Evolutionary conservation across 2,888 invertebrate species (phyloP), one percentile per base, ranked within the genome.

Genomic region (Helicoverpa assulta): DNA sequence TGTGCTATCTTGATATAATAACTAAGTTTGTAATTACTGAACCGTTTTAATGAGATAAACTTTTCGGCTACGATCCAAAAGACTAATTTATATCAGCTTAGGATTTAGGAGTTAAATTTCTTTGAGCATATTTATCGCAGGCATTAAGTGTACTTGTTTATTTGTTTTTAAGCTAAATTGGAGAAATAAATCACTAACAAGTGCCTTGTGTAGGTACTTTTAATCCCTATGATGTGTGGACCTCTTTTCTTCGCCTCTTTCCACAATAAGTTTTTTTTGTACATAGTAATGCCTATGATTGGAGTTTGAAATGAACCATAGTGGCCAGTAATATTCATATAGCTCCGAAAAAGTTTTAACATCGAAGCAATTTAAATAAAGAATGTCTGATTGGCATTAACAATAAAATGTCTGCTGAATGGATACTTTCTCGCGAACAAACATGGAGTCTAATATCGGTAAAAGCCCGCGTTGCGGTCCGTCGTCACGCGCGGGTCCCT

Each of bases 401-500:
- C 53, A 75, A 67, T 70, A 73, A 74, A 78, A 72, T 73, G 54
- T 67, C 62, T 10, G 61, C 19, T 14, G 52, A 76, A 73, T 75
- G 55, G 61, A 68, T 74, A 63, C 69, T 76, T 77, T 78, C 67
- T 72, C 67, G 61, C 71, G 65, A 81, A 79, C 78, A 85, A 85
- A 86, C 79, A 78, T 78, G 68, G 76, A 74, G 74, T 78, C 76
- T 85, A 84, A 85, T 86, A 86, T 81, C 60, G 71, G 76, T 86
- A 86, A 86, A 86, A 86, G 86, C 83, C 65, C 43, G 59, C 63
- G 63, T 66, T 76, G 64, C 68, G 67, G 78, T 64, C 76, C 70
- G 68, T 19, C 67, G 80, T 80, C 84, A 83, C 85, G 85, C 76
- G 73, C 66, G 18, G 55, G 29, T 57, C 14, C 21, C 56, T 67